Evolutionary conservation across 2,113 vertebrate species (phyloP), one percentile per base, ranked within the genome.

Genomic region (Phalacrocorax carbo): DNA sequence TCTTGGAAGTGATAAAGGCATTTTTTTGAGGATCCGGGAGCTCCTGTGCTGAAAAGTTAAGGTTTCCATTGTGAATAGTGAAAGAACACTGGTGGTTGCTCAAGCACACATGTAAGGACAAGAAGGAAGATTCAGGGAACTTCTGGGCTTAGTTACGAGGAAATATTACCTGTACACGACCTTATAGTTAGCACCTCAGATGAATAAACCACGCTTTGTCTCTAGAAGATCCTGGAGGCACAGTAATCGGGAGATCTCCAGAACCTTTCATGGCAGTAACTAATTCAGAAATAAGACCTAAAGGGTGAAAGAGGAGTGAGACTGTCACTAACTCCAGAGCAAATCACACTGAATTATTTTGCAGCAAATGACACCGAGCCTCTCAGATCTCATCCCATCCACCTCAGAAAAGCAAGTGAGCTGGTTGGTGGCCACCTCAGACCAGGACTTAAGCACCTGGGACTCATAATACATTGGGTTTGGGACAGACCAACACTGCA

Each of bases 361-460:
- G 9, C 12, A 34, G 16, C 7, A 58, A 81, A 72, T 62, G 23
- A 8, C 42, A 54, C 18, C 30, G 27, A 46, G 12, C 5, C 3
- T 87, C 14, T 64, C 22, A 15, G 15, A 57, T 76, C 55, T 84
- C 11, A 7, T 20, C 13, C 5, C 13, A 49, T 17, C 13, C 29
- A 44, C 13, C 20, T 58, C 11, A 44, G 19, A 19, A 69, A 18
- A 52, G 48, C 23, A 64, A 72, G 10, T 14, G 13, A 68, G 20
- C 7, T n/a, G 32, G 7, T 13, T 61, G 66, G 13, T 0, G 2
- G 12, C 19, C 14, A 36, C 36, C 4, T 86, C 3, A 4, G 29
- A 36, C 26, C 15, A 34, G 20, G 11, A n/a, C 13, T 3, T 51
- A 68, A 49, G 17, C 29, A 8, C 4, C 23, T 84, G 18, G 20